phyloP scores from a whole-genome alignment of 2,888 invertebrate genomes.

The Julus scandinavius region DNA sequence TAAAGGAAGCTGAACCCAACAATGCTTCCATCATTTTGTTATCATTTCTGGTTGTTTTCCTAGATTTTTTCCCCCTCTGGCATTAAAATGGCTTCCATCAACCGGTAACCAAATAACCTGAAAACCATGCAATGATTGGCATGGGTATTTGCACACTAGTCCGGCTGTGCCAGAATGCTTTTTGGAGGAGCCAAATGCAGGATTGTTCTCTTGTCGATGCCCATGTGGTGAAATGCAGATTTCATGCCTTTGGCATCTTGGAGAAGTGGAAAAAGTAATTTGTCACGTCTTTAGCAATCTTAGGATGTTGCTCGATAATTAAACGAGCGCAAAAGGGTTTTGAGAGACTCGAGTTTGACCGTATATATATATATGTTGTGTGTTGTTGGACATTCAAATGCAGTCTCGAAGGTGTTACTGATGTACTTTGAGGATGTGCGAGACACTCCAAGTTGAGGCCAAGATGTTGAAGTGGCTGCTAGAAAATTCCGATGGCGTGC shows the following conservation, averaged over 20 bases:
- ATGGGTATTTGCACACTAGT: background rate
- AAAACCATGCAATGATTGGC: background rate
- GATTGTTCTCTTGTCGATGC: too few species aligned
- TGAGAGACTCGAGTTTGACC: background rate
- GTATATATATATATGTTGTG: too few species aligned
- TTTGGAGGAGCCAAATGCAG: too few species aligned
- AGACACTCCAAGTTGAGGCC: background rate
- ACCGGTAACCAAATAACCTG: background rate
- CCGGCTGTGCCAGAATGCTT: background rate
- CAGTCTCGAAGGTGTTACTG: too few species aligned
- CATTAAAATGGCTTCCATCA: conserved; percentile 19
- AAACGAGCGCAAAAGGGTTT: background rate
- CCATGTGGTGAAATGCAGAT: too few species aligned
- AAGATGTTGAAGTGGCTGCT: background rate
- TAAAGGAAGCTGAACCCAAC: background rate
- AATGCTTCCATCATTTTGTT: background rate
- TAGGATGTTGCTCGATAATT: background rate
- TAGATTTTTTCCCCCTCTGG: background rate
- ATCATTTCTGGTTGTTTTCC: background rate
- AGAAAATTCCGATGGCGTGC: conserved; percentile 20
- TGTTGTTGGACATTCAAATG: too few species aligned
- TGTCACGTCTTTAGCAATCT: background rate
- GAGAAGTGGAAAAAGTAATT: too few species aligned
- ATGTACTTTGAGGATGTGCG: too few species aligned
- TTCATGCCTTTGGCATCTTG: background rate